A percentile compares a stretch with the other conserved stretches of the same genome.
Evolutionary conservation across 2,113 vertebrate species (phyloP).

Genomic region (Anolis sagrei): DNA sequence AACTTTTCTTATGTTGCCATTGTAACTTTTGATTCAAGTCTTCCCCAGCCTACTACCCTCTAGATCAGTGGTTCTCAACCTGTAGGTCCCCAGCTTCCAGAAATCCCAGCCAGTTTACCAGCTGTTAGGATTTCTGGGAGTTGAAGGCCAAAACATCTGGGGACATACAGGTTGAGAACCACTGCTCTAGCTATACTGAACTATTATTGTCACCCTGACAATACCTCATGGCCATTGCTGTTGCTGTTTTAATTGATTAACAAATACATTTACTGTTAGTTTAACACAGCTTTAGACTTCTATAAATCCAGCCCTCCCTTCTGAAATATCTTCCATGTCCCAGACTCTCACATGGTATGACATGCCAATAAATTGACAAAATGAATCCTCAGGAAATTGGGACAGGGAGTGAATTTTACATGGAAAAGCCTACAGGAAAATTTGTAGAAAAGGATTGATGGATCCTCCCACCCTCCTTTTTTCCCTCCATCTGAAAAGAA

Average conservation of each 20-base stretch:
- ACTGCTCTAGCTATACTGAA: not conserved
- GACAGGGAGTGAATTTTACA: not conserved
- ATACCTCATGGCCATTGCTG: not conserved
- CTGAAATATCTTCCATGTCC: not conserved
- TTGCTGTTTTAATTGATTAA: not conserved
- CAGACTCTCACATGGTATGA: not conserved
- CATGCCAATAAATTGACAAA: not conserved
- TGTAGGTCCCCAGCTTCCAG: too few species aligned
- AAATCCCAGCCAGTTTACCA: too few species aligned
- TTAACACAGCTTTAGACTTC: not conserved
- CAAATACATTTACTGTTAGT: not conserved
- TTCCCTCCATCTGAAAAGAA: not conserved
- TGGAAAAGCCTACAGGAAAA: not conserved
- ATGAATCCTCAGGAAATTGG: not conserved
- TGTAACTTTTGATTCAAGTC: not conserved
- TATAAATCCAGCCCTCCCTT: not conserved
- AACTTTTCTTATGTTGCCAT: not conserved
- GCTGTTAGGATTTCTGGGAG: too few species aligned
- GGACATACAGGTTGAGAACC: too few species aligned
- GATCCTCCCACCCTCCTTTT: not conserved
- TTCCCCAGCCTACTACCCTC: not conserved
- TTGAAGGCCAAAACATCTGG: too few species aligned
- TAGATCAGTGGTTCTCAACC: not conserved
- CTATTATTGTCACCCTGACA: not conserved
- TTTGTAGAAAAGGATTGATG: constrained; percentile 3